Evolutionary conservation across 2,888 invertebrate species (phyloP).

Genomic region (Pantelozetes paolii): DNA sequence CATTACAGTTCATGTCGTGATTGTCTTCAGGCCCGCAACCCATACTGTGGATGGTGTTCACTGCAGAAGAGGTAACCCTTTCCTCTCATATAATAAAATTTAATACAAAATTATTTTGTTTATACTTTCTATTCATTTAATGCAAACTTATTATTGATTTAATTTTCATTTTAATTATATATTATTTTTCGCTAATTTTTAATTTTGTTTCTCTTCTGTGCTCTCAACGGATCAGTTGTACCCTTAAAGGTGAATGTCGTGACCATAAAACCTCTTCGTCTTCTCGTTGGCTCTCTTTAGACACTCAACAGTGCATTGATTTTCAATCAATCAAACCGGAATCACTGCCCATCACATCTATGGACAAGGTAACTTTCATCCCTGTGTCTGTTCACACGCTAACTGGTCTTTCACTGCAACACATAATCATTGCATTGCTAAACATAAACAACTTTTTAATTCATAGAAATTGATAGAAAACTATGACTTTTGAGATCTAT

Average conservation of each 20-base stretch:
- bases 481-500: too few relatives aligned
- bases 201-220: background rate
- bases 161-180: slow-evolving; percentile 48
- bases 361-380: slow-evolving; percentile 1
- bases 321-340: slow-evolving; percentile 88
- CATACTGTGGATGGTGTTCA: slow-evolving; percentile 86
- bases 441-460: too few relatives aligned
- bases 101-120: background rate
- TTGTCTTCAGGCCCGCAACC: slow-evolving; percentile 83
- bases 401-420: too few relatives aligned
- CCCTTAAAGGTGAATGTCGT: slow-evolving; percentile 79
- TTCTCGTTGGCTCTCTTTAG: slow-evolving; percentile 83
- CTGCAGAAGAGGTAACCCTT: slow-evolving; percentile 35
- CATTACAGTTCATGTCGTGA: slow-evolving; percentile 52
- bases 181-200: background rate
- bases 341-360: slow-evolving; percentile 63
- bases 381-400: too few relatives aligned
- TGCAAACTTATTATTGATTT: background rate
- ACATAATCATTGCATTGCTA: too few relatives aligned
- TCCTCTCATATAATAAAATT: background rate
- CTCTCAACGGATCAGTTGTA: slow-evolving; percentile 58
- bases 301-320: slow-evolving; percentile 88
- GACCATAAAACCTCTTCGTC: slow-evolving; percentile 66
- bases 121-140: background rate
- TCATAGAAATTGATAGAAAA: too few relatives aligned